These are phyloP conservation scores for Lepidonotus clava DNA, from an alignment of 2,888 invertebrate species.

Conservation along the genomic window DNA sequence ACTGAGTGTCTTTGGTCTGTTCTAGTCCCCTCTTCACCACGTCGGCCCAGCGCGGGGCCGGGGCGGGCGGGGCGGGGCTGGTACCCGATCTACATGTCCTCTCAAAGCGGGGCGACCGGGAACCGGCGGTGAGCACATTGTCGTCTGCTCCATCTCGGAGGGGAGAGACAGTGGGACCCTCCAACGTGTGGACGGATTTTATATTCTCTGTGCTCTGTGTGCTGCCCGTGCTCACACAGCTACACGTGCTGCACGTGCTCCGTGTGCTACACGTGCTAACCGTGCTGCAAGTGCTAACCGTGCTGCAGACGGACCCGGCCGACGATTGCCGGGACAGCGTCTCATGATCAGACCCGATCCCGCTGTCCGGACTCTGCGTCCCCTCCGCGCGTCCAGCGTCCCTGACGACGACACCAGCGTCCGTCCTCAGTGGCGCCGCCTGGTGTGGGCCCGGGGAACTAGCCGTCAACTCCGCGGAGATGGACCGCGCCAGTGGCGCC, in stretches of 20 bases:
- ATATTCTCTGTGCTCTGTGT: no score
- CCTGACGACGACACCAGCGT: neutral
- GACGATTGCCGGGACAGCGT: constrained; percentile 21
- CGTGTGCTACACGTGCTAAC: neutral
- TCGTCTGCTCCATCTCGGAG: no score
- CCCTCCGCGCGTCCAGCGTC: neutral
- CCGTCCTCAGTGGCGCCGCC: constrained; percentile 20
- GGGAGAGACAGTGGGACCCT: no score
- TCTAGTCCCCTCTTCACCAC: constrained; percentile 34
- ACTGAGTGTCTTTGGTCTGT: constrained; percentile 2
- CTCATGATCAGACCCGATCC: constrained; percentile 14
- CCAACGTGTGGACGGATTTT: no score
- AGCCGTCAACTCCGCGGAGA: neutral
- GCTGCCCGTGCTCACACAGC: neutral
- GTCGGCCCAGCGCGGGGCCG: constrained; percentile 11
- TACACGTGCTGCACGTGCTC: neutral
- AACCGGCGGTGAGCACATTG: no score
- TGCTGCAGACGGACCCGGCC: constrained; percentile 2
- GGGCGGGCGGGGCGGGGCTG: neutral
- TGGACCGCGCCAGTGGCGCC: constrained; percentile 43
- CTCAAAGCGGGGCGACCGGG: no score
- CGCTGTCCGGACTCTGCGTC: constrained; percentile 7
- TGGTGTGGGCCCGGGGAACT: neutral
- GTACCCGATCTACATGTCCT: no score
- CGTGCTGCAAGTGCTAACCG: neutral